Evolutionary conservation across 2,113 vertebrate genomes (phyloP).

Genomic region (Scophthalmus maximus): DNA sequence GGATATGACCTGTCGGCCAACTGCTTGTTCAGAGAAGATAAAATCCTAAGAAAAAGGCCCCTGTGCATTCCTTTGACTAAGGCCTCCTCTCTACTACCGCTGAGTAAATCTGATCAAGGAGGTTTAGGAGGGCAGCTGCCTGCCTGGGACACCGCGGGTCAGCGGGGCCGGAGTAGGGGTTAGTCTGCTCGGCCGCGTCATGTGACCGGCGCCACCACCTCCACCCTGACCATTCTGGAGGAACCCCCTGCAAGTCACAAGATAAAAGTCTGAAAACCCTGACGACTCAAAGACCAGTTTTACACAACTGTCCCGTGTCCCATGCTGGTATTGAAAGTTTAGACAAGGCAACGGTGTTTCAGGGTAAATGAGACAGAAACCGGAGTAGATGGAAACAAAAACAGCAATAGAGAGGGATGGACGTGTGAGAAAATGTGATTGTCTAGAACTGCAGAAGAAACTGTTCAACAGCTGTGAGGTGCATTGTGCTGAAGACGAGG

Average conservation of each 20-base stretch:
- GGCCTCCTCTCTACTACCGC: neutral
- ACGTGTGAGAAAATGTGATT: neutral
- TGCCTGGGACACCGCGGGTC: constrained; percentile 43
- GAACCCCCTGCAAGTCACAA: neutral
- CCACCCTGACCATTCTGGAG: neutral
- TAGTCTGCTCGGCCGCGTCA: constrained; percentile 55
- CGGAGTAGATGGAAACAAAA: too few relatives aligned
- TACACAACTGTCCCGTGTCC: too few relatives aligned
- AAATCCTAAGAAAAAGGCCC: too few relatives aligned
- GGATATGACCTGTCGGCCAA: too few relatives aligned
- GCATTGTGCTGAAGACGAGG: neutral
- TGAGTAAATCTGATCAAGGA: constrained; percentile 55
- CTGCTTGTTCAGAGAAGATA: too few relatives aligned
- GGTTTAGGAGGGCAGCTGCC: constrained; percentile 41
- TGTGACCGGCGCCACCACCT: constrained; percentile 43
- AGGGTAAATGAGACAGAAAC: too few relatives aligned
- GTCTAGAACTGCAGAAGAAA: neutral
- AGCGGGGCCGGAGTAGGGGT: constrained; percentile 28
- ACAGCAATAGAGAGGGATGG: neutral
- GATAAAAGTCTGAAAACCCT: too few relatives aligned
- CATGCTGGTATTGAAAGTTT: accelerated
- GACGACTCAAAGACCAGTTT: too few relatives aligned
- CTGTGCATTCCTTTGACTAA: neutral
- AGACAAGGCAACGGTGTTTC: neutral
- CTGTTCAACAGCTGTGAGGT: neutral